Base-by-base conservation (phyloP, 2,888 invertebrate genomes). In the Cephus spinipes region DNA sequence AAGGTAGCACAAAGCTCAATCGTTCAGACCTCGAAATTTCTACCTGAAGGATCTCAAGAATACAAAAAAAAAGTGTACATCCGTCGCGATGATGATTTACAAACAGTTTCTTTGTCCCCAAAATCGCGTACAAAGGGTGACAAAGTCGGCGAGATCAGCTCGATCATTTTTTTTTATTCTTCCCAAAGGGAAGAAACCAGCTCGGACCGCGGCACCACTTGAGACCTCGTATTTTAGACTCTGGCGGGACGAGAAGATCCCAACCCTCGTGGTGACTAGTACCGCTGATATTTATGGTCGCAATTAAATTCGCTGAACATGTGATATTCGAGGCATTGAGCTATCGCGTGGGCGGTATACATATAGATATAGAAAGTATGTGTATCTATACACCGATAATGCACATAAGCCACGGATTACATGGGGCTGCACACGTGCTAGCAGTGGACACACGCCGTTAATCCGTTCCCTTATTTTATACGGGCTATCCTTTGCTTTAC, bases 241-340 rank as follows among this genome's bases (percentile, higher is more conserved):
- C 15, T 55, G 15, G 23, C 6, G 40, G 40, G 23, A 23, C 2
- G 40, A 55, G 40, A 23, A 9, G 40, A 55, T 55, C 23, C 40
- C 40, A 55, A 55, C 40, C 23, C 40, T 55, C 40, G 6, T 77
- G 79, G 73, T 75, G 79, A 71, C 71, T 30, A 71, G 71, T 32
- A 31, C 12, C 3, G 71, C 76, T 80, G 82, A 89, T 89, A 89
- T 90, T 89, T 90, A 89, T 89, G 87, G 85, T 83, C 81, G 88
- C 89, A 89, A 90, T 89, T 90, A 90, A 89, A 90, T 88, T 87
- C 84, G 83, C 85, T 83, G 80, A 81, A 84, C 84, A 83, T 81
- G 80, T 79, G 82, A 82, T 81, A 83, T 84, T 82, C 81, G 81
- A 79, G 80, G 82, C 80, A 79, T 79, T 82, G 79, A 79, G 79